These are phyloP conservation scores for Habropoda laboriosa DNA, from an alignment of 1,140 invertebrate genomes.

Conservation along the genomic window DNA sequence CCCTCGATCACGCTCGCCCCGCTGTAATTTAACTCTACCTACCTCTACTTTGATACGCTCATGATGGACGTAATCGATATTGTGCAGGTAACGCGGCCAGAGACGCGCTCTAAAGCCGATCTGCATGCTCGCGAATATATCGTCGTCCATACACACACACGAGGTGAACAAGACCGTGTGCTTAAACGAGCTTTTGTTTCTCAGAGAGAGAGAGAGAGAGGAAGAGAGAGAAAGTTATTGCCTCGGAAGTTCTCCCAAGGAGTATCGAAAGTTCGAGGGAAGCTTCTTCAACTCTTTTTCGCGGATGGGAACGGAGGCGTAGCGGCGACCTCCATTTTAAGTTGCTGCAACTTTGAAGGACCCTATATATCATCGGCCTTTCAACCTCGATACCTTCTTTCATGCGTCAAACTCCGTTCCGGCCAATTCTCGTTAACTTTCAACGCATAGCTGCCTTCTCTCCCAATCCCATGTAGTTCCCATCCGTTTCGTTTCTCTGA, in stretches of 20 bases:
- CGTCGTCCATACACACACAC: too few relatives aligned
- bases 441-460: not conserved
- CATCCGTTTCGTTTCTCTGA: too few relatives aligned
- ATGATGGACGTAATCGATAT: slow-evolving; percentile 40
- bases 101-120: not conserved
- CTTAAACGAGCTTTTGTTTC: not conserved
- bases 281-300: not conserved
- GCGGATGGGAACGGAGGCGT: not conserved
- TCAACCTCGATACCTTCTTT: not conserved
- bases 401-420: not conserved
- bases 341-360: not conserved
- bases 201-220: not conserved
- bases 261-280: not conserved
- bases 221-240: slow-evolving; percentile 1
- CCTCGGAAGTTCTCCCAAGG: not conserved
- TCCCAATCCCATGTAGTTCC: too few relatives aligned
- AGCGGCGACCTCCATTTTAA: not conserved
- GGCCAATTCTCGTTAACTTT: slow-evolving; percentile 14
- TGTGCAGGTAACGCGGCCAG: not conserved
- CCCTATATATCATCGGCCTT: not conserved
- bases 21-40: not conserved
- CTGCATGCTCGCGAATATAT: not conserved
- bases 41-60: slow-evolving; percentile 41
- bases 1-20: not conserved
- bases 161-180: not conserved